Conservation (phyloP, 2,113 vertebrate genomes). For the Alligator mississippiensis region DNA sequence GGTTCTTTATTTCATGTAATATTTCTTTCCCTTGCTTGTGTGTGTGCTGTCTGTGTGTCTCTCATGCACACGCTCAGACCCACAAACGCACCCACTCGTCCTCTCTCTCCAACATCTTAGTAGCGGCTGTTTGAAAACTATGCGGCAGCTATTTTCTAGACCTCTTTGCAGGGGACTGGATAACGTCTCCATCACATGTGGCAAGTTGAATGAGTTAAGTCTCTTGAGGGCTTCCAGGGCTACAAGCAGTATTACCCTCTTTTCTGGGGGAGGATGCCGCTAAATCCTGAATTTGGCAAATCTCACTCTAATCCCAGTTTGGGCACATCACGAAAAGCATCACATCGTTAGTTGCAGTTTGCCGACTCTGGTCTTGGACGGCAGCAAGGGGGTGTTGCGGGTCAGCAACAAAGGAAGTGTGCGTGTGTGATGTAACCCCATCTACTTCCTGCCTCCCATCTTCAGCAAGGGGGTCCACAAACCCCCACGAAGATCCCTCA, state of each 20-base stretch:
- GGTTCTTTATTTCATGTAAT: slow-evolving; percentile 23
- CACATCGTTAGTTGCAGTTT: neutral
- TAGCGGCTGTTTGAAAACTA: neutral
- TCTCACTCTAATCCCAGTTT: neutral
- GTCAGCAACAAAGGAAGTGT: neutral
- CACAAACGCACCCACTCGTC: neutral
- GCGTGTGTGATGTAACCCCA: neutral
- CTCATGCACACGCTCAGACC: neutral
- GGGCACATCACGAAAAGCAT: neutral
- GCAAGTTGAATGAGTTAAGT: neutral
- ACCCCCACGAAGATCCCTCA: neutral
- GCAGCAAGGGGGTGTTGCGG: neutral
- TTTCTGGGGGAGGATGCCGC: neutral
- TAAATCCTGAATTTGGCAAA: neutral
- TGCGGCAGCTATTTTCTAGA: neutral
- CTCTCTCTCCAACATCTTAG: neutral
- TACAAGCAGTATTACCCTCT: neutral
- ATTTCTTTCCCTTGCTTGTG: neutral
- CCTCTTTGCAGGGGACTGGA: neutral
- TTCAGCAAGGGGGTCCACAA: neutral
- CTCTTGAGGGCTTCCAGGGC: neutral
- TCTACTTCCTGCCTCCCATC: neutral
- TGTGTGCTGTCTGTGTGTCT: neutral
- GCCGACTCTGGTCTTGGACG: fast-evolving
- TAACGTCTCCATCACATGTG: slow-evolving; percentile 5